A percentile compares a stretch with the other conserved stretches of the same genome.
Conservation (phyloP, 2,888 invertebrate genomes). For the Scrobipalpa atriplicella region DNA sequence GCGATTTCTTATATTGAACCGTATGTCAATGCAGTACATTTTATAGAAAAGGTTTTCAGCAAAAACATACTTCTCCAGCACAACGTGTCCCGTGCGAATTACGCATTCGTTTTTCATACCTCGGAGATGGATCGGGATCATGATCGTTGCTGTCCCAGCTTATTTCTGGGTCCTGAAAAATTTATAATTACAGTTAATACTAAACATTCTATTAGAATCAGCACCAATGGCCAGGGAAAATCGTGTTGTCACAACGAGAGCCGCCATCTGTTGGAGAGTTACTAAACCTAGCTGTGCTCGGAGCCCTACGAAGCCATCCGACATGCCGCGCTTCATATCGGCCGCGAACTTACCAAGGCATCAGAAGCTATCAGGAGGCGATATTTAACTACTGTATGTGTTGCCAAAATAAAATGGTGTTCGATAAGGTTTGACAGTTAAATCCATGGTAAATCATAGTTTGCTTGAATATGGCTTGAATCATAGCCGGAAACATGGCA, state of each 20-base stretch:
- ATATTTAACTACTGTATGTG: not conserved
- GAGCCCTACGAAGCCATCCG: conserved; percentile 12
- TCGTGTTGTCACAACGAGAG: not conserved
- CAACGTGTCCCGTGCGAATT: conserved; percentile 96
- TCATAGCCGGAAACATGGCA: too few species aligned
- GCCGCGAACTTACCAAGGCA: conserved; percentile 69
- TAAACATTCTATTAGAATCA: too few species aligned
- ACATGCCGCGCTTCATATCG: conserved; percentile 55
- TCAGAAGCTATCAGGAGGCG: conserved; percentile 39
- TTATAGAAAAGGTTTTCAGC: not conserved
- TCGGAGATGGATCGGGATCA: conserved; percentile 89
- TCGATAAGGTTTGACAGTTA: too few species aligned
- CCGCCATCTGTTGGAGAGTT: not conserved
- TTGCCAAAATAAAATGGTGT: not conserved
- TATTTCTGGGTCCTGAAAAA: conserved; percentile 88
- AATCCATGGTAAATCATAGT: too few species aligned
- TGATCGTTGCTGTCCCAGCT: conserved; percentile 93
- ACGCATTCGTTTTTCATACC: conserved; percentile 80
- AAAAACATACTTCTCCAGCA: conserved; percentile 88
- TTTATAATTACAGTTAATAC: not conserved
- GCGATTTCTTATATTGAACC: not conserved
- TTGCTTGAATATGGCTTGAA: too few species aligned
- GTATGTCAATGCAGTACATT: not conserved
- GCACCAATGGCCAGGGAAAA: too few species aligned
- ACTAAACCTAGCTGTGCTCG: not conserved